Evolutionary conservation across 92 coral and sea anemone genomes (phyloP).

Genomic region (Ricordea florida): DNA sequence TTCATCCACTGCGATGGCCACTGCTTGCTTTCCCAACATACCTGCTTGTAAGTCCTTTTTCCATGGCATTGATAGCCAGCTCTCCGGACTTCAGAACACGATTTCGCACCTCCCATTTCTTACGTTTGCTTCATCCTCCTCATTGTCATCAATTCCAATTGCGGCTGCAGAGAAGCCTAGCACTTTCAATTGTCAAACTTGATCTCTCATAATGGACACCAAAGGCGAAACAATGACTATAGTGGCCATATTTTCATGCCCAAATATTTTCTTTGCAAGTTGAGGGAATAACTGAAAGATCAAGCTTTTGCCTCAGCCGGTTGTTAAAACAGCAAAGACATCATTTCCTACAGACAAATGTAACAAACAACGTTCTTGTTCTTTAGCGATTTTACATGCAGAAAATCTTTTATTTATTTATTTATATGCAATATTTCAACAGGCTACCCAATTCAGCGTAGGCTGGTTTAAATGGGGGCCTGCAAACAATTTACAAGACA

Average conservation of each 20-base stretch:
- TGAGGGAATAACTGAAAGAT: slow-evolving; percentile 12
- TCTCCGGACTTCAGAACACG: slow-evolving; percentile 9
- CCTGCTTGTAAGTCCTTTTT: neutral
- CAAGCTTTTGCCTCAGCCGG: slow-evolving; percentile 10
- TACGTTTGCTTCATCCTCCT: neutral
- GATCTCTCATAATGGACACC: slow-evolving; percentile 4
- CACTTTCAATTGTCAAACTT: neutral
- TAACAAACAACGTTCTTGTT: neutral
- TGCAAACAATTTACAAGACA: no score
- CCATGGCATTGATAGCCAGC: slow-evolving; percentile 7
- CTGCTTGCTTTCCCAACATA: neutral
- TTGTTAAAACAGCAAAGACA: slow-evolving; percentile 1
- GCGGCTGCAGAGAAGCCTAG: neutral
- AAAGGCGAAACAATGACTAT: neutral
- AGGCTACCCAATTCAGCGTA: no score
- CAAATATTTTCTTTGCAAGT: neutral
- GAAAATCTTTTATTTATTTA: neutral
- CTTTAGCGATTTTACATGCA: neutral
- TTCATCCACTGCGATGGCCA: slow-evolving; percentile 22
- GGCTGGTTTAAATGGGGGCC: no score
- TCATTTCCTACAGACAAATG: neutral
- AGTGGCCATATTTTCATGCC: neutral
- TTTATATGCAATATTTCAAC: no score
- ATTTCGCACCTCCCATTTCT: neutral
- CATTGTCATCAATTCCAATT: neutral